phyloP scores from a whole-genome alignment of 2,113 vertebrate genomes.

The Crypturellus undulatus region DNA sequence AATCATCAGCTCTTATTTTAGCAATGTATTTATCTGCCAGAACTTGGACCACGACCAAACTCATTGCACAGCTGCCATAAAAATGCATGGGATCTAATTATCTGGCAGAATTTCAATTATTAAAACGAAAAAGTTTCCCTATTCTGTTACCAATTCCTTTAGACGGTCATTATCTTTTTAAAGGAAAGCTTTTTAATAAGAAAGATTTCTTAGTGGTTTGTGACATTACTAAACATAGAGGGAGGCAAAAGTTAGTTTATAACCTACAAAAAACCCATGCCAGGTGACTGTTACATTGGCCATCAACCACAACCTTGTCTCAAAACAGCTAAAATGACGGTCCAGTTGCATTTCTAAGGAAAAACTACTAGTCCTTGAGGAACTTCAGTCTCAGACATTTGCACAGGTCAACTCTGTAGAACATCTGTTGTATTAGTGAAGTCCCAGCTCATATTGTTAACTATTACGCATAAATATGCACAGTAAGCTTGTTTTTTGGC shows the following conservation, averaged over 20 bases:
- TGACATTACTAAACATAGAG: background rate
- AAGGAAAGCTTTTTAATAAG: conserved; percentile 42
- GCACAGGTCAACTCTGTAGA: background rate
- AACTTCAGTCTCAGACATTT: background rate
- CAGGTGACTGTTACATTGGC: conserved; percentile 22
- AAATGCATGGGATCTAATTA: conserved; percentile 33
- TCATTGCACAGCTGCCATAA: conserved; percentile 40
- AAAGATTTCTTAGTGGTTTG: conserved; percentile 46
- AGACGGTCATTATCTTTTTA: conserved; percentile 53
- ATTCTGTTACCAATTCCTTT: background rate
- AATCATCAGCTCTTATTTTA: conserved; percentile 11
- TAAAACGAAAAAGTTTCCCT: conserved; percentile 30
- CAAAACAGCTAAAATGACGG: background rate
- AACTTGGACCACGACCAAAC: conserved; percentile 31
- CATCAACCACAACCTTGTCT: conserved; percentile 35
- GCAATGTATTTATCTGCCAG: conserved; percentile 18
- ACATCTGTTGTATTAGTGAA: background rate
- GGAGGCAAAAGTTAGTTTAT: conserved; percentile 14
- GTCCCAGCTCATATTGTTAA: background rate
- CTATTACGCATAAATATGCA: background rate
- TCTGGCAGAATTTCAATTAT: conserved; percentile 33
- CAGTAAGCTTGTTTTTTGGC: background rate
- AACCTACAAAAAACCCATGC: conserved; percentile 7
- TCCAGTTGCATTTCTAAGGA: background rate
- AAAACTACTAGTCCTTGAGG: conserved; percentile 9